Base-by-base conservation (phyloP, 92 coral and sea anemone species). In the Phenganax marumi region DNA sequence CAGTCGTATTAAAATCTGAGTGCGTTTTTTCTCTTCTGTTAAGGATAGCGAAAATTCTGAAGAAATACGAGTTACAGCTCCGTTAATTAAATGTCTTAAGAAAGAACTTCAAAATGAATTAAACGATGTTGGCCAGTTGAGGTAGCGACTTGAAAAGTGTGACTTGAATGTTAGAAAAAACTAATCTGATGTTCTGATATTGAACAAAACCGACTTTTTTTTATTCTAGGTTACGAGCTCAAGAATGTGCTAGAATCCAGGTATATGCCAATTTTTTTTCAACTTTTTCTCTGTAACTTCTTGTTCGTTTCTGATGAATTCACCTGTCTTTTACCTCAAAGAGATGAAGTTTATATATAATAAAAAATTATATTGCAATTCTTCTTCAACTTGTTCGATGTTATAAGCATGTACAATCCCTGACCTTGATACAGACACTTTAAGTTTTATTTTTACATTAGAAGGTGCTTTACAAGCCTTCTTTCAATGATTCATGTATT, bases 11-110 rank as follows among this genome's bases (percentile, higher is more conserved):
- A 5, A 33, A 33, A 33, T 58, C 21, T 58, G 23, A 58, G 1
- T 58, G 6, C 21, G 65, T 0, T 58, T 58, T 58, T 58, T 12
- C 0, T 7, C 13, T 58, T 58, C 23, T 14, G 21, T 69, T 48
- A 48, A 90, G 93, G 84, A 79, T 48, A 85, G 85, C 52, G 90
- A 84, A 25, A 90, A 90, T 26, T 60, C 73, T 17, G 89, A 84
- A 19, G 87, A 75, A 1, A 63, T 69, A 7, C 50, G 84, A 77
- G 63, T 76, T 25, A 47, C 73, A n/a, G 84, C 56, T 24, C 21
- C 74, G 11, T 84, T 87, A 8, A 24, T 76, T 13, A 73, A 58
- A 73, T 85, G 89, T 56, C 86, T 90, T 7, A 61, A 65, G 10
- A 13, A 56, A 46, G 87, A 72, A 46, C 69, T 88, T 0, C 16